Conservation (phyloP, 2,113 vertebrate genomes). For the Pomatorhinus ruficollis region DNA sequence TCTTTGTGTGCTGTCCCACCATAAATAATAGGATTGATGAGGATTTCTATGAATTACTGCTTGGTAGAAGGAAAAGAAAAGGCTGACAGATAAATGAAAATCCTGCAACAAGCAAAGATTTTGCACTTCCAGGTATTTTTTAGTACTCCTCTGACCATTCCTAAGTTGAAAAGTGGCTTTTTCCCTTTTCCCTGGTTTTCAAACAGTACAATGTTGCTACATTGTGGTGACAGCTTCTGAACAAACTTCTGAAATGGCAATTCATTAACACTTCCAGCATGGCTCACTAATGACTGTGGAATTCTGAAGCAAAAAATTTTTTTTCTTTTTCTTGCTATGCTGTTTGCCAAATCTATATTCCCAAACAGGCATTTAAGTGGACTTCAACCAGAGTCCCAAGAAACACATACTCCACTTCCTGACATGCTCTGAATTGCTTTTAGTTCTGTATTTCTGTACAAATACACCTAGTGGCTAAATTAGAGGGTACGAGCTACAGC, state of each 20-base stretch:
- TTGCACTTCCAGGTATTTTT: background rate
- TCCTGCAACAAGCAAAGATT: background rate
- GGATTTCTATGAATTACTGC: background rate
- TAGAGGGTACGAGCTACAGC: background rate
- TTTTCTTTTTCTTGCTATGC: background rate
- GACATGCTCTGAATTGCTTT: slow-evolving; percentile 12
- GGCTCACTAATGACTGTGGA: background rate
- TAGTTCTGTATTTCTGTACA: background rate
- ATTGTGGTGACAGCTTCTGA: background rate
- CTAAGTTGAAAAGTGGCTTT: background rate
- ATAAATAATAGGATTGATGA: background rate
- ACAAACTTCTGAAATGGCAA: background rate
- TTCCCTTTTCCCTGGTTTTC: background rate
- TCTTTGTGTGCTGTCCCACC: background rate
- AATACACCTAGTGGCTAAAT: slow-evolving; percentile 46
- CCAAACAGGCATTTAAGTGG: slow-evolving; percentile 7
- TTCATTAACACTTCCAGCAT: background rate
- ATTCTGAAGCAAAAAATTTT: background rate
- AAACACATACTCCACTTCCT: slow-evolving; percentile 22
- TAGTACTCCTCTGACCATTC: background rate
- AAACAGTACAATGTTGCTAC: background rate
- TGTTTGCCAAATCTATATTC: background rate
- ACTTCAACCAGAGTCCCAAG: background rate
- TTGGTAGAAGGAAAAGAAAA: background rate
- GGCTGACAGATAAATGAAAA: background rate